A percentile compares a stretch with the other conserved stretches of the same genome.
These are phyloP conservation scores for Pipistrellus pipistrellus DNA, from an alignment of 2,797 vertebrate species.

Conservation along the genomic window DNA sequence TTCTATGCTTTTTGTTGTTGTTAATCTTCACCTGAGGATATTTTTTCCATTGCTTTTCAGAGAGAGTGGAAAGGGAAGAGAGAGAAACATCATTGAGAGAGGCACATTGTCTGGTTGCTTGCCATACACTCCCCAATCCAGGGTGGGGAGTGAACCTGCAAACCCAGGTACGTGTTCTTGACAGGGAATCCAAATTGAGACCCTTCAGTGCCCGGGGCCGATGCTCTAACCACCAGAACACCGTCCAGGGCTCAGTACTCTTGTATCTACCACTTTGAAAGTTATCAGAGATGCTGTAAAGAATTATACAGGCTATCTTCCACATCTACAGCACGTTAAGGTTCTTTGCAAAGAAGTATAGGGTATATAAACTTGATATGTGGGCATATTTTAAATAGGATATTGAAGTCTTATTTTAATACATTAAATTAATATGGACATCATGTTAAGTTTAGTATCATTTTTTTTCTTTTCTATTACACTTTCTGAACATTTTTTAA, in stretches of 20 bases:
- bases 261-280: conserved; percentile 44
- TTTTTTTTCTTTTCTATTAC: conserved; percentile 67
- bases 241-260: too few species aligned
- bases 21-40: too few species aligned
- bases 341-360: conserved; percentile 47
- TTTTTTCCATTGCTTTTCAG: too few species aligned
- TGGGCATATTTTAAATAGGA: conserved; percentile 65
- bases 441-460: conserved; percentile 48
- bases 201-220: too few species aligned
- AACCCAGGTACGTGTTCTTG: too few species aligned
- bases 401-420: conserved; percentile 60
- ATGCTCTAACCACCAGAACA: too few species aligned
- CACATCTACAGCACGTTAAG: neutral
- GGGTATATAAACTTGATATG: conserved; percentile 65
- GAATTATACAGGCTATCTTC: conserved; percentile 41
- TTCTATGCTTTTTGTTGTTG: neutral
- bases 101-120: too few species aligned
- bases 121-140: too few species aligned
- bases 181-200: too few species aligned
- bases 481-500: conserved; percentile 62
- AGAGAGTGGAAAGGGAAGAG: too few species aligned
- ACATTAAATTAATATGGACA: conserved; percentile 70
- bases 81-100: too few species aligned
- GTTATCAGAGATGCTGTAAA: conserved; percentile 42
- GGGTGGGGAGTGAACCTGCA: too few species aligned